Conservation (phyloP, 1,140 invertebrate species). For the Diprion similis region DNA sequence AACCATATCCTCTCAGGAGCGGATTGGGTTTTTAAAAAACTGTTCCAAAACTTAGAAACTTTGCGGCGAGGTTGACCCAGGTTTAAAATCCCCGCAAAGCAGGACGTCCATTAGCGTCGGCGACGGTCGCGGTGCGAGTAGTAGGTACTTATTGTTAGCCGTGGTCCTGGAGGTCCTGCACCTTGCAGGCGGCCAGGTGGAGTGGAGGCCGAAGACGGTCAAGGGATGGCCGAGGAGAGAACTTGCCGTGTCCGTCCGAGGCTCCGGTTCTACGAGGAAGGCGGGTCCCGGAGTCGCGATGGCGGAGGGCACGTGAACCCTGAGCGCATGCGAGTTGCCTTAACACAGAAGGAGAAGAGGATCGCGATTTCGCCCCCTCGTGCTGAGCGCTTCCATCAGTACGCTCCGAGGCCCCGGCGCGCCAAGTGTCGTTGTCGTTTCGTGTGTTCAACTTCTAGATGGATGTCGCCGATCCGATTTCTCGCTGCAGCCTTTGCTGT, state of each 20-base stretch:
- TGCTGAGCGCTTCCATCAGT: constrained; percentile 34
- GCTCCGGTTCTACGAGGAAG: constrained; percentile 34
- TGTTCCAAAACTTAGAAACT: neutral
- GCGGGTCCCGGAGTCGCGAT: constrained; percentile 47
- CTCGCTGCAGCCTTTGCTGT: constrained; percentile 39
- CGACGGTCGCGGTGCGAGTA: neutral
- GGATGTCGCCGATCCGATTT: constrained; percentile 55
- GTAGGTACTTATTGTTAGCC: neutral
- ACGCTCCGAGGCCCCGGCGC: constrained; percentile 55
- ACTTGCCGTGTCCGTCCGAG: no score
- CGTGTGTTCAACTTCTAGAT: constrained; percentile 51
- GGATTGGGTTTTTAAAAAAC: constrained; percentile 28
- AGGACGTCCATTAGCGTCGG: no score
- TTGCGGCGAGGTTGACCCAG: no score
- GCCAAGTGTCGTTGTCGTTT: constrained; percentile 48
- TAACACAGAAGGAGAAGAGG: constrained; percentile 40
- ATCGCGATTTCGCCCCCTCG: constrained; percentile 23
- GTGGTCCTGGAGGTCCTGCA: no score
- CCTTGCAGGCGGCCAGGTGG: no score
- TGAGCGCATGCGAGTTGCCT: constrained; percentile 50
- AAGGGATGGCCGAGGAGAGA: no score
- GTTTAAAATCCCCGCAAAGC: no score
- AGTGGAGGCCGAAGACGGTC: no score
- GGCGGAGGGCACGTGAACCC: constrained; percentile 49
- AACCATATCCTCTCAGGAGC: constrained; percentile 27